Evolutionary conservation across 2,888 invertebrate species (phyloP), one percentile per base, ranked within the genome.

Genomic region (Aproaerema taeniolella): DNA sequence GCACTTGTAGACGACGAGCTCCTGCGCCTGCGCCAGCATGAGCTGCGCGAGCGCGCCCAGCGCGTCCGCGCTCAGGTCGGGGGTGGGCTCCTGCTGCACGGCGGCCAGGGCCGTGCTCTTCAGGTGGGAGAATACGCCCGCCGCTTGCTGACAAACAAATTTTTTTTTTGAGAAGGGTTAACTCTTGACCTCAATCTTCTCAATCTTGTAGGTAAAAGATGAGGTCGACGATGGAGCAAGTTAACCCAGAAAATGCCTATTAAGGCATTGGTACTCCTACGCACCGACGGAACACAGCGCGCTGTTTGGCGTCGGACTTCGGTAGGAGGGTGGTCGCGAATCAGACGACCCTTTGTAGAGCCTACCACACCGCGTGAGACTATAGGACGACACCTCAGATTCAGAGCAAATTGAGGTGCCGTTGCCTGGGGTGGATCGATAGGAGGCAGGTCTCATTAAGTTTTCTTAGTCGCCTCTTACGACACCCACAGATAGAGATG

Each of bases 21-120:
- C 99, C 82, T 99, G 99, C 6, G 97, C 99, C 83, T 99, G 99
- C 10, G 99, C 98, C 32, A 99, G 85, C 97, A 98, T 98, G 35
- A 99, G 83, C 33, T 93, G 89, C 38, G 94, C 89, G 14, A 99
- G 88, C 24, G 97, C 96, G 42, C 90, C 89, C 38, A 99, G 89
- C 13, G 97, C 94, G 61, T 99, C 99, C 2, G 97, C 95, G 71
- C 92, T 92, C 55, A 99, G 89, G 87, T 99, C 99, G 4, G 96
- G 96, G 2, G 99, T 99, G 15, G 98, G 95, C 66, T 99, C 98
- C 70, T 95, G 95, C 59, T 96, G 96, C 58, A 98, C 93, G 7
- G 94, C 91, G 55, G 91, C 81, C 88, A 94, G 91, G 7, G 94
- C 90, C 51, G 90, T 91, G 43, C 92, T 89, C 77, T 97, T 97